These are phyloP conservation scores for Metalampra italica DNA, from an alignment of 2,888 invertebrate genomes.

Conservation along the genomic window DNA sequence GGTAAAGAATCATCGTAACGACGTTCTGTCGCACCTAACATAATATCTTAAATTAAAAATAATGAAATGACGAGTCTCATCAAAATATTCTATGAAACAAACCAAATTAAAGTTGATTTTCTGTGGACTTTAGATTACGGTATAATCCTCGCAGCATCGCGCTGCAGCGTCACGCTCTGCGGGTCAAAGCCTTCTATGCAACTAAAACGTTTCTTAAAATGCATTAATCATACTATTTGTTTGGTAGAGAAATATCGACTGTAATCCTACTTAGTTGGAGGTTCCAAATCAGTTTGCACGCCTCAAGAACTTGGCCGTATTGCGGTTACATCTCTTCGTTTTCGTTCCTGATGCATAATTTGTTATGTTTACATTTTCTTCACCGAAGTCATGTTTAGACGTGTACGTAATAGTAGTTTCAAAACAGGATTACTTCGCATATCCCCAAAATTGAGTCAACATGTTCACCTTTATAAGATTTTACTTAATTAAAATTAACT, in stretches of 20 bases:
- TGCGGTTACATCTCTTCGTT: conserved; percentile 31
- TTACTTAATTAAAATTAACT: conserved; percentile 58
- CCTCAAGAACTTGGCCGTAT: conserved; percentile 43
- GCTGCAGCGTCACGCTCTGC: conserved; percentile 46
- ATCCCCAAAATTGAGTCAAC: conserved; percentile 7
- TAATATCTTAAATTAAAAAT: too few species aligned
- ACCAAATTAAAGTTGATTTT: conserved; percentile 25
- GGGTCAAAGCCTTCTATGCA: conserved; percentile 59
- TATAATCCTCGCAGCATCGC: conserved; percentile 39
- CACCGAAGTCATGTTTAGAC: conserved; percentile 28
- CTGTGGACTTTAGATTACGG: conserved; percentile 25
- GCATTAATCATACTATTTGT: conserved; percentile 51
- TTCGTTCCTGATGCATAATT: conserved; percentile 18
- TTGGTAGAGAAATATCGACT: conserved; percentile 43
- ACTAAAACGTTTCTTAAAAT: conserved; percentile 62
- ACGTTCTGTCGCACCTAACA: too few species aligned
- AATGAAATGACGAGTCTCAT: too few species aligned
- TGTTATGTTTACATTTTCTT: conserved; percentile 42
- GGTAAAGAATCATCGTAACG: too few species aligned
- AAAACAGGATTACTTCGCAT: background rate
- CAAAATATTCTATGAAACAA: too few species aligned
- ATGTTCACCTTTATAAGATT: conserved; percentile 26
- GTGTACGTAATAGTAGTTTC: conserved; percentile 10
- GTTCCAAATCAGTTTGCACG: conserved; percentile 38
- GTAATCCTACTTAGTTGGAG: conserved; percentile 36